Base-by-base conservation (phyloP, 2,888 invertebrate genomes). In the Athrips mouffetella region DNA sequence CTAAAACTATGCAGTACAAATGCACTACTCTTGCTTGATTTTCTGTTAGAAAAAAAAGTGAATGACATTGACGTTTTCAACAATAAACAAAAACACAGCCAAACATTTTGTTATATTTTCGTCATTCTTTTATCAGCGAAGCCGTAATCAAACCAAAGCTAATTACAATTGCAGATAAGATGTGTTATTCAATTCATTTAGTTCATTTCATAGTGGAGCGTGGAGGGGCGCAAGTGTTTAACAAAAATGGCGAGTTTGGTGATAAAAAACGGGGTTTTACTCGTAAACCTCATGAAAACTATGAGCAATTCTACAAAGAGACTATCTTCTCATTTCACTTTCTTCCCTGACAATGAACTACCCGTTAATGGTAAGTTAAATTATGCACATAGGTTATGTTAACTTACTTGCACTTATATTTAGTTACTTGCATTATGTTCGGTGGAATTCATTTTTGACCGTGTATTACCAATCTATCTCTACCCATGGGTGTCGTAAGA, bases 261-360 rank as follows among this genome's bases (percentile, higher is more conserved):
- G 16, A 62, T 63, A 23, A 76, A 75, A 66, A 79, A 73, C 18
- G 50, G 65, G 53, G 49, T 63, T 54, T 57, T 76, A 33, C 53
- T 84, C 13, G 51, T 62, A 50, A 77, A 70, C 60, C 51, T 85
- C 41, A 29, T 77, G 45, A 76, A 80, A 76, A 70, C 76, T 76
- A 74, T 77, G 16, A 74, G 68, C 58, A 71, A 71, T 53, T 62
- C 53, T 52, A 54, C 71, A 13, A 83, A 80, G 62, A 77, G 86
- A 51, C 56, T 82, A 27, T 79, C 83, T 25, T 89, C 91, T 8
- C 92, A 92, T 73, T 93, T 93, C 68, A 90, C 83, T 49, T 93
- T 91, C 65, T 84, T 82, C 52, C 90, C 92, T 0, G 92, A 92
- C 56, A 79, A 76, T 61, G 79, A 80, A 49, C 70, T 79, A 53